Evolutionary conservation across 2,113 vertebrate species (phyloP).

Genomic region (Hystrix cristata): DNA sequence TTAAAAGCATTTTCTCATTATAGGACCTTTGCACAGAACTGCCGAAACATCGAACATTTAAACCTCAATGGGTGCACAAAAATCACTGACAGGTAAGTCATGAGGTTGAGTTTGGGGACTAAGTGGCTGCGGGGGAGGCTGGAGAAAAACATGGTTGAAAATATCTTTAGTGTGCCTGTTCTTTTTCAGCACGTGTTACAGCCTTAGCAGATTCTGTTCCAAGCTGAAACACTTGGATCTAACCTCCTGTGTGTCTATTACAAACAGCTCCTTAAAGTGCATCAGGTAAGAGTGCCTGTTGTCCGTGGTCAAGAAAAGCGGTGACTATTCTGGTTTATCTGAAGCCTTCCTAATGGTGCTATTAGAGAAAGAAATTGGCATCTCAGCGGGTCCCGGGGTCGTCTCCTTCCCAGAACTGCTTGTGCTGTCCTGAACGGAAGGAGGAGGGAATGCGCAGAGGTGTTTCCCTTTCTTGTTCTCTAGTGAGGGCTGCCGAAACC

Average conservation of each 20-base stretch:
- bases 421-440: too few relatives aligned
- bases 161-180: conserved; percentile 86
- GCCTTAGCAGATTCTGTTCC: conserved; percentile 97
- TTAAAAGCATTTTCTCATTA: conserved; percentile 74
- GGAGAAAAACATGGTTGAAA: conserved; percentile 82
- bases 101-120: conserved; percentile 45
- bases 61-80: conserved; percentile 98
- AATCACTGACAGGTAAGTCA: conserved; percentile 94
- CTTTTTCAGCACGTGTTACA: conserved; percentile 94
- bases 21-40: conserved; percentile 98
- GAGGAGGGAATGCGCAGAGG: conserved; percentile 47
- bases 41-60: conserved; percentile 96
- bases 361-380: not conserved
- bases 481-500: conserved; percentile 95
- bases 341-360: not conserved
- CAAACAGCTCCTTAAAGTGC: conserved; percentile 96
- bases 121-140: not conserved
- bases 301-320: conserved; percentile 47
- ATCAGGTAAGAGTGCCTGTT: conserved; percentile 91
- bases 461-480: conserved; percentile 69
- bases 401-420: not conserved
- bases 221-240: conserved; percentile 97
- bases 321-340: not conserved
- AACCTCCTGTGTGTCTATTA: conserved; percentile 96
- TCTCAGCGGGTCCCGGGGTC: accelerated